Base-by-base conservation (phyloP, 2,888 invertebrate genomes). In the Eupeodes luniger region DNA sequence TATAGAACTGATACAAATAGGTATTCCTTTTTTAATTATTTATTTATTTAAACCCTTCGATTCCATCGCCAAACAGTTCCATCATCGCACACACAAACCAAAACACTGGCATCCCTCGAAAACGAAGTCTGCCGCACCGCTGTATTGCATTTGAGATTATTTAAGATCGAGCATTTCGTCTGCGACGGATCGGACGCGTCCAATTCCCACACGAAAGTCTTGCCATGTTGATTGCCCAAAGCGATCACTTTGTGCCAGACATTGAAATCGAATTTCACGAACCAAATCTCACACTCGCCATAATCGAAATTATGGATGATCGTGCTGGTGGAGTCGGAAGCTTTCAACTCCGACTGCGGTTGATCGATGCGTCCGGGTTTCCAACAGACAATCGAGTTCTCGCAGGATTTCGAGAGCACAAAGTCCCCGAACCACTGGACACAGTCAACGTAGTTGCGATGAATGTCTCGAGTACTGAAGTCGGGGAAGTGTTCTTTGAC, bases 401-500 rank as follows among this genome's bases (percentile, higher is more conserved):
- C 99, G 93, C 99, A 99, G 0, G 99, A 99, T 95, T 99, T 99
- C 5, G 98, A 98, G 14, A 99, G 94, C 81, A 99, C 96, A 92
- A 98, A 97, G 93, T 98, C 97, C 0, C 99, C 99, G 93, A 98
- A 96, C 98, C 99, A 99, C 90, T 97, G 96, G 0, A 99, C 99
- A 93, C 99, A 99, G 92, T 99, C 99, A 2, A 99, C 99, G 94
- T 99, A 99, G 94, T 99, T 99, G 89, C 98, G 96, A 93, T 99
- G 99, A 90, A 99, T 98, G 93, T 99, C 99, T 89, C 99, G 95
- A 0, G 99, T 99, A 0, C 98, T 98, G 92, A 99, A 99, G 92
- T 98, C 98, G 0, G 99, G 99, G 93, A 98, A 99, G 94, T 99
- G 98, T 92, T 98, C 97, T 91, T 97, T 96, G 11, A 98, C 94